Evolutionary conservation across 2,888 invertebrate genomes (phyloP).

Genomic region (Tetropium fuscum): DNA sequence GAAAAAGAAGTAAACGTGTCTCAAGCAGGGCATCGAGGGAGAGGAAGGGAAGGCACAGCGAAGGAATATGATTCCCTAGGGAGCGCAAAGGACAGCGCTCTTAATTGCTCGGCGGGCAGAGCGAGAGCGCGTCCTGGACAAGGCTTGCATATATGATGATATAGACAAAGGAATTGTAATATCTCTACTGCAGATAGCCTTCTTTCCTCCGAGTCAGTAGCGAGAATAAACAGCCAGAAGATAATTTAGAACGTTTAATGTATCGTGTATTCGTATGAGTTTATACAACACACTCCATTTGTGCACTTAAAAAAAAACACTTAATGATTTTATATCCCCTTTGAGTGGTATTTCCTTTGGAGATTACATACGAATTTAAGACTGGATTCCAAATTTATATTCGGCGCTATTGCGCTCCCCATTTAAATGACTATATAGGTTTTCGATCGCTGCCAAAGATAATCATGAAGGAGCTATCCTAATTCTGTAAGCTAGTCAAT

Average conservation of each 20-base stretch:
- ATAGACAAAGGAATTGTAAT: conserved; percentile 66
- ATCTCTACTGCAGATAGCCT: conserved; percentile 51
- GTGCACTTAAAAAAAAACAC: conserved; percentile 17
- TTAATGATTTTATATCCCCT: conserved; percentile 27
- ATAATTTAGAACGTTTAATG: conserved; percentile 60
- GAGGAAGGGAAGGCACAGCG: conserved; percentile 49
- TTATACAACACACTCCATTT: conserved; percentile 17
- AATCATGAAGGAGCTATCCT: no score
- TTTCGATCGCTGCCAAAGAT: conserved; percentile 19
- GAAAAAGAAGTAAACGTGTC: conserved; percentile 53
- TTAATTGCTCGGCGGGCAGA: conserved; percentile 58
- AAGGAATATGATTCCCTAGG: conserved; percentile 62
- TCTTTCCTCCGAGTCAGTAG: conserved; percentile 17
- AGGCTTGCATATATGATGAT: conserved; percentile 67
- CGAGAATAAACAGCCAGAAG: conserved; percentile 56
- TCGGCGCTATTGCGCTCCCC: conserved; percentile 18
- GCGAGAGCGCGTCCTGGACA: conserved; percentile 57
- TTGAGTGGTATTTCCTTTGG: conserved; percentile 17
- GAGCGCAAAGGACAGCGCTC: conserved; percentile 59
- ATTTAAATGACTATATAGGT: conserved; percentile 16
- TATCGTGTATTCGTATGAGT: conserved; percentile 28
- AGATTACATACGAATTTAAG: conserved; percentile 27
- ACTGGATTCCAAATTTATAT: conserved; percentile 21
- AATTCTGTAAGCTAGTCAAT: no score
- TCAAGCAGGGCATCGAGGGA: conserved; percentile 40